Conservation (phyloP, 2,797 vertebrate species). For the Melanotaenia boesemani region DNA sequence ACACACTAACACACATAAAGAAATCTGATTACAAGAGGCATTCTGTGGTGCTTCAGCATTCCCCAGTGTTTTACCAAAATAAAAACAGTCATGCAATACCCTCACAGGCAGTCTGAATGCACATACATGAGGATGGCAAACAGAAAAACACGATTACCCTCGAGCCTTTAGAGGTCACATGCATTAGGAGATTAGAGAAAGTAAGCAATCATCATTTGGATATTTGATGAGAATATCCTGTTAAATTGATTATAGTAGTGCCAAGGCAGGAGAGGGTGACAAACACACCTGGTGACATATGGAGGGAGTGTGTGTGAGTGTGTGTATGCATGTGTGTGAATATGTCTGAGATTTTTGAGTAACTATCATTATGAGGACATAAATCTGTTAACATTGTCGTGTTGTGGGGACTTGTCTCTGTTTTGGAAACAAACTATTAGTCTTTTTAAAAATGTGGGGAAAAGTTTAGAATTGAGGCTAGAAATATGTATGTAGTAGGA, state of each 20-base stretch:
- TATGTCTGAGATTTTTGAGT: too few species aligned
- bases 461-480: too few species aligned
- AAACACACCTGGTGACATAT: conserved; percentile 80
- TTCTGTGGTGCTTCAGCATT: conserved; percentile 74
- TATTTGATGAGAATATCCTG: conserved; percentile 85
- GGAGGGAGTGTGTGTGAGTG: conserved; percentile 42
- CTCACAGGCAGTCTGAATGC: conserved; percentile 53
- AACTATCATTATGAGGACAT: too few species aligned
- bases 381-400: neutral
- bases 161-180: conserved; percentile 77
- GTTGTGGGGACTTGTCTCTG: neutral
- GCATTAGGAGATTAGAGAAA: conserved; percentile 86
- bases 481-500: too few species aligned
- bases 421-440: neutral
- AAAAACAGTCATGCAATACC: conserved; percentile 57
- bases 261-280: conserved; percentile 73
- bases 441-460: neutral
- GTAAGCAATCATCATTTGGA: conserved; percentile 86
- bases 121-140: conserved; percentile 41
- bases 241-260: conserved; percentile 86
- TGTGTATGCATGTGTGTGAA: conserved; percentile 15
- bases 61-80: conserved; percentile 78
- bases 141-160: conserved; percentile 75
- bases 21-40: conserved; percentile 78
- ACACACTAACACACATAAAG: conserved; percentile 65